Evolutionary conservation across 2,113 vertebrate genomes (phyloP).

Genomic region (Perca fluviatilis): DNA sequence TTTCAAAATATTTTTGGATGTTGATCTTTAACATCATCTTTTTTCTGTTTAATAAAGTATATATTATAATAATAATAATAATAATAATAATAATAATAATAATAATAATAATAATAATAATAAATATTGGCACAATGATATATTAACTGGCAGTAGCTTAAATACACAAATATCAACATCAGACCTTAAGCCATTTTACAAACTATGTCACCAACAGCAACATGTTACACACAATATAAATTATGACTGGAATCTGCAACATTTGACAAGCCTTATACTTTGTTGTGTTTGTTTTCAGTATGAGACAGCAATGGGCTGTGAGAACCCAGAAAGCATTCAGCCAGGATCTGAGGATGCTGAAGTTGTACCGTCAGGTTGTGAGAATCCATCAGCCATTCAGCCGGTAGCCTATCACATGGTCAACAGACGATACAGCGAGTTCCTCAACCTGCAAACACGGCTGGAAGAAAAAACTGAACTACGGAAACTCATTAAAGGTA

Average conservation of each 20-base stretch:
- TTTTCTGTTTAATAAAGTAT: background rate
- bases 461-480: slow-evolving; percentile 94
- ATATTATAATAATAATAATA: no score
- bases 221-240: background rate
- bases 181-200: background rate
- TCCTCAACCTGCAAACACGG: slow-evolving; percentile 95
- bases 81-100: no score
- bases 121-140: background rate
- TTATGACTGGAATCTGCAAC: background rate
- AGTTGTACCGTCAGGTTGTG: background rate
- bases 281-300: slow-evolving; percentile 84
- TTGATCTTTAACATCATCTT: background rate
- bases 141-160: background rate
- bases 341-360: slow-evolving; percentile 63
- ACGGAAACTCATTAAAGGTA: slow-evolving; percentile 94
- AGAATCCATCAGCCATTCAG: slow-evolving; percentile 80
- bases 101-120: no score
- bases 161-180: background rate
- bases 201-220: background rate
- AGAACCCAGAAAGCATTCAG: slow-evolving; percentile 73
- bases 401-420: slow-evolving; percentile 96
- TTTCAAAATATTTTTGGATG: background rate
- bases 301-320: slow-evolving; percentile 91
- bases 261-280: background rate
- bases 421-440: slow-evolving; percentile 97